A percentile compares a stretch with the other conserved stretches of the same genome.
These are phyloP conservation scores for Oostethus manadensis DNA, from an alignment of 2,113 vertebrate genomes.

Conservation along the genomic window DNA sequence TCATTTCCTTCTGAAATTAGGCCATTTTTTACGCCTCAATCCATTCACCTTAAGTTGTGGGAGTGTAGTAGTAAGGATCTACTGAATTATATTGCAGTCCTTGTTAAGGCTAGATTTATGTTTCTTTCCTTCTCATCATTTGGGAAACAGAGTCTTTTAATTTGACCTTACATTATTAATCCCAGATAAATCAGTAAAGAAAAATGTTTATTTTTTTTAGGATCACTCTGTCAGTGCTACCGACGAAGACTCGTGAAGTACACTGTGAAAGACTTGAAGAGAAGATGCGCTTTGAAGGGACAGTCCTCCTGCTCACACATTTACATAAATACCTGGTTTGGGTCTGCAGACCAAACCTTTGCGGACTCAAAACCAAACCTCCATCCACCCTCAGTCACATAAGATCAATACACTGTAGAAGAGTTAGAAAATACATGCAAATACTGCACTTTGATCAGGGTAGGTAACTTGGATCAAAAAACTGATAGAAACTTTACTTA, in stretches of 20 bases:
- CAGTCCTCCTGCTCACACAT: constrained; percentile 15
- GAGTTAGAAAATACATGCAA: background rate
- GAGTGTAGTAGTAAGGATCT: too few relatives aligned
- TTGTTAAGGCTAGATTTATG: too few relatives aligned
- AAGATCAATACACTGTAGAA: background rate
- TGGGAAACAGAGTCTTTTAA: background rate
- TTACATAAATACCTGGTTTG: constrained; percentile 1
- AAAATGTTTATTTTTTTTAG: constrained; percentile 32
- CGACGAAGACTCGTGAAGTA: constrained; percentile 59
- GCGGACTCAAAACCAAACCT: constrained; percentile 7
- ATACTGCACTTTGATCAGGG: background rate
- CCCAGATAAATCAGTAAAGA: background rate
- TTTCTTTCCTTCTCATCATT: too few relatives aligned
- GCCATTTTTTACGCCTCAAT: too few relatives aligned
- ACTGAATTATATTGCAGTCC: too few relatives aligned
- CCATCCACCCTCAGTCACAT: constrained; percentile 30
- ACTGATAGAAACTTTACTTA: too few relatives aligned
- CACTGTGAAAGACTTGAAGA: background rate
- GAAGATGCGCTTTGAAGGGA: constrained; percentile 6
- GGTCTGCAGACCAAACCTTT: constrained; percentile 2
- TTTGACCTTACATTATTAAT: background rate
- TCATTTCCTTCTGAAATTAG: too few relatives aligned
- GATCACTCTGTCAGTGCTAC: constrained; percentile 63
- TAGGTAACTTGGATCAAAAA: too few relatives aligned
- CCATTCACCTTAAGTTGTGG: too few relatives aligned